Evolutionary conservation across 1,140 invertebrate genomes (phyloP), one percentile per base, ranked within the genome.

Genomic region (Bombus picipes): DNA sequence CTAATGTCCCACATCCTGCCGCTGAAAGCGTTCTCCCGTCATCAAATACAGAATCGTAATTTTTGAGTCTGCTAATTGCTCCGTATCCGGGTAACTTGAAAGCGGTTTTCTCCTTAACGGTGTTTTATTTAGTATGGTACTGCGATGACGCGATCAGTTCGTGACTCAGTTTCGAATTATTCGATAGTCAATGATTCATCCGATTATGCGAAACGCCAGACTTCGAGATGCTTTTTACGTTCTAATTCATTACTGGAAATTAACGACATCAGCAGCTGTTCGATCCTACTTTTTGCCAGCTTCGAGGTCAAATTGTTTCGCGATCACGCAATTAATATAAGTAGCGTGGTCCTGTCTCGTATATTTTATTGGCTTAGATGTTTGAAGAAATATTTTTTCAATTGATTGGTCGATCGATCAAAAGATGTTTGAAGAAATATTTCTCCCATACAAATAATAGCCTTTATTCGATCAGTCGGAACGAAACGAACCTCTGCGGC

Each of bases 261-360:
- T 34, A 32, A 32, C n/a, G 47, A 74, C 37, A 34, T 32, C 47
- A 47, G 43, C 62, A 59, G 41, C 65, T 59, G 47, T 18, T 70
- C 34, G 43, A 34, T 59, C n/a, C 5, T n/a, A 53, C 57, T 74
- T 81, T 68, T 74, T 57, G 65, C 81, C 13, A 88, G 70, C 68
- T 59, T 57, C 65, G 65, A 57, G 74, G 37, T 68, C 32, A 59
- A 79, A 84, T 88, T 57, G 75, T 82, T 88, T 76, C 83, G 83
- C 85, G 78, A 73, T 82, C 62, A 66, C 62, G 57, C 62, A 13
- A 25, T 53, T 80, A 62, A 77, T 78, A 66, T 76, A 68, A 68
- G 9, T 22, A 3, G 18, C 18, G 22, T 15, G 25, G 66, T 37
- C 32, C 18, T 37, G 18, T 18, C 22, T 6, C 18, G 15, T 34